Conservation (phyloP, 2,797 vertebrate genomes). For the Salarias fasciatus region DNA sequence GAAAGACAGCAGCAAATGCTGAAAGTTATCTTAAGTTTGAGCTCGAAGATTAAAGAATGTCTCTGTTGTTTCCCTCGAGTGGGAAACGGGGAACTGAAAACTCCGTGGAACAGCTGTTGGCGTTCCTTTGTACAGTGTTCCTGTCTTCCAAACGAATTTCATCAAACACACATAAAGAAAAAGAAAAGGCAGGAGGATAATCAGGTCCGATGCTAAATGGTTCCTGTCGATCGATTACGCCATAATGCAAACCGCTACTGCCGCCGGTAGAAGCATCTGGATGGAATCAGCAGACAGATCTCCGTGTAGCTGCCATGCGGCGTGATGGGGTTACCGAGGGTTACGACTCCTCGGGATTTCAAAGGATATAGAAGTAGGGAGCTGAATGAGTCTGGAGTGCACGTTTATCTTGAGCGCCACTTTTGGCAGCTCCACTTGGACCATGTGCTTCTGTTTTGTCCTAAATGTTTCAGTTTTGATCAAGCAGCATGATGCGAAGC, state of each 20-base stretch:
- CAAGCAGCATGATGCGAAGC: constrained; percentile 16
- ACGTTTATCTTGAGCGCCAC: constrained; percentile 58
- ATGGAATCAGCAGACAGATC: constrained; percentile 36
- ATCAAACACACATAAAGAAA: no score
- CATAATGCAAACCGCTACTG: constrained; percentile 56
- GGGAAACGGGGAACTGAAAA: constrained; percentile 15
- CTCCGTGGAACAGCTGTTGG: constrained; percentile 6
- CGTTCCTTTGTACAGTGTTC: no score
- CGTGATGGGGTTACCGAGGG: constrained; percentile 13
- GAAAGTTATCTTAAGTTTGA: constrained; percentile 45
- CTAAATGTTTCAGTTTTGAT: constrained; percentile 42
- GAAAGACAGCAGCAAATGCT: constrained; percentile 25
- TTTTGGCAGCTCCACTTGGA: constrained; percentile 38
- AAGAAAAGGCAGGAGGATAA: constrained; percentile 40
- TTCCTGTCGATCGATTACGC: constrained; percentile 32
- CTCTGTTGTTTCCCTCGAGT: background rate
- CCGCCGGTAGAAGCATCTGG: constrained; percentile 58
- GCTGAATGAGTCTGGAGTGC: constrained; percentile 25
- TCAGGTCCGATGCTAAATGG: constrained; percentile 40
- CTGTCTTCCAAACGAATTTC: no score
- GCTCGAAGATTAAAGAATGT: constrained; percentile 38
- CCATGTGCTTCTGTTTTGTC: constrained; percentile 54
- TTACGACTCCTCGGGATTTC: constrained; percentile 25
- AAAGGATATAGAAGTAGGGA: constrained; percentile 28
- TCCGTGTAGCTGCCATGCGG: constrained; percentile 34